Base-by-base conservation (phyloP, 2,113 vertebrate genomes). In the Psittacula cyanocephala region DNA sequence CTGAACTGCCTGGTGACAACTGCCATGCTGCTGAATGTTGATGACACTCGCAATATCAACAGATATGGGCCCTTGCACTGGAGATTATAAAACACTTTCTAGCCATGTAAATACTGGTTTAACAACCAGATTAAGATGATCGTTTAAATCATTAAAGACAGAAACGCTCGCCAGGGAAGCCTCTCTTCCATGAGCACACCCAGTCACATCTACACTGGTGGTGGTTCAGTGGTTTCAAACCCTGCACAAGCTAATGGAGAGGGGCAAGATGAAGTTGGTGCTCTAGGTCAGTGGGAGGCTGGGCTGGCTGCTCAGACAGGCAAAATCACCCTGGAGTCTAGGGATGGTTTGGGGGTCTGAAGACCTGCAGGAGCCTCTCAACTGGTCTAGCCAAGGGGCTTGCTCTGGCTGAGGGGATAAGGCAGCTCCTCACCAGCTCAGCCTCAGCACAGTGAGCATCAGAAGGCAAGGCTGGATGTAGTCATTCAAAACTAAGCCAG, bases 1-100 rank as follows among this genome's bases (percentile, higher is more conserved):
- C 93, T 95, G 96, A 95, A 95, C 91, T 93, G 93, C 92, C 69
- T 93, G 90, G 81, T 91, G 93, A 88, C 88, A 95, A 88, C 94
- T 95, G 93, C 82, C 89, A 59, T 47, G 71, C 90, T 92, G 83
- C 88, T 94, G 93, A 94, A 94, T 79, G 92, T 81, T 84, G 95
- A 88, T 43, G 17, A 65, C 93, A 86, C 62, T 96, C 83, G 57
- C 37, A 77, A 85, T 86, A 87, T 79, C 93, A 97, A 96, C 96
- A 96, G 88, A 93, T 93, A 93, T 52, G 63, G 86, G 92, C 65
- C 83, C 80, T 92, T 75, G 72, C 74, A n/a, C 77, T 78, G 49
- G 41, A 93, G 82, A 95, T 91, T 89, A 81, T 86, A 77, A 92
- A 96, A 84, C 88, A 59, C 69, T 95, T 84, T 59, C 86, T 52